Conservation (phyloP, 2,888 invertebrate genomes). For the Copidosoma aretas region DNA sequence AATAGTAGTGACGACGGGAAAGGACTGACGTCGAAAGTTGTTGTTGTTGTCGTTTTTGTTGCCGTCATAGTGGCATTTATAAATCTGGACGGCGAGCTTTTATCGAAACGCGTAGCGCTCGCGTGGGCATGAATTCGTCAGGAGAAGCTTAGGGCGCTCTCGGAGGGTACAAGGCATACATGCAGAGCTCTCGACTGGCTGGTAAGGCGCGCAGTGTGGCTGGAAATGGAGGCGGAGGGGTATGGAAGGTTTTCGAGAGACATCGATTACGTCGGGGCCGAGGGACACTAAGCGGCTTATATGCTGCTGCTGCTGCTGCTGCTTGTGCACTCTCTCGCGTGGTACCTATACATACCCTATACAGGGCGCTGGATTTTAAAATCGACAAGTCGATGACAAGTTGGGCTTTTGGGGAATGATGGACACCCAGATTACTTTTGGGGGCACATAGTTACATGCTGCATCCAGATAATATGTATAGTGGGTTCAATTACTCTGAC, state of each 20-base stretch:
- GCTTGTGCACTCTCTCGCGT: background rate
- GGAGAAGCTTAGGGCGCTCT: constrained; percentile 15
- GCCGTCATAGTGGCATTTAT: too few species aligned
- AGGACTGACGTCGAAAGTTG: background rate
- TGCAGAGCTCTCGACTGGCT: too few species aligned
- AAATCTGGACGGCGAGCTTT: background rate
- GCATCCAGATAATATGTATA: too few species aligned
- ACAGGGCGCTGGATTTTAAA: constrained; percentile 10
- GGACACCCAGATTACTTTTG: constrained; percentile 15
- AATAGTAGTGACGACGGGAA: background rate
- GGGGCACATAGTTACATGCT: background rate
- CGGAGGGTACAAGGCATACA: too few species aligned
- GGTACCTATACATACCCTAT: background rate
- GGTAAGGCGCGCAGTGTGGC: too few species aligned
- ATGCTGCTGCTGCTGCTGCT: too few species aligned
- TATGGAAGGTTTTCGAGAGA: constrained; percentile 36
- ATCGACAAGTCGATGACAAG: constrained; percentile 14
- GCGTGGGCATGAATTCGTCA: constrained; percentile 26
- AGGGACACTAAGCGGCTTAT: constrained; percentile 31
- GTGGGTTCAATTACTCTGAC: too few species aligned
- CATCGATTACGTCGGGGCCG: constrained; percentile 34
- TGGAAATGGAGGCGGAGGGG: constrained; percentile 2
- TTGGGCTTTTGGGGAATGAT: constrained; percentile 6
- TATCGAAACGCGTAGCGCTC: background rate
- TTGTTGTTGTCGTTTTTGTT: too few species aligned